A percentile compares a stretch with the other conserved stretches of the same genome.
Evolutionary conservation across 2,113 vertebrate species (phyloP).

Genomic region (Cyprinus carpio): DNA sequence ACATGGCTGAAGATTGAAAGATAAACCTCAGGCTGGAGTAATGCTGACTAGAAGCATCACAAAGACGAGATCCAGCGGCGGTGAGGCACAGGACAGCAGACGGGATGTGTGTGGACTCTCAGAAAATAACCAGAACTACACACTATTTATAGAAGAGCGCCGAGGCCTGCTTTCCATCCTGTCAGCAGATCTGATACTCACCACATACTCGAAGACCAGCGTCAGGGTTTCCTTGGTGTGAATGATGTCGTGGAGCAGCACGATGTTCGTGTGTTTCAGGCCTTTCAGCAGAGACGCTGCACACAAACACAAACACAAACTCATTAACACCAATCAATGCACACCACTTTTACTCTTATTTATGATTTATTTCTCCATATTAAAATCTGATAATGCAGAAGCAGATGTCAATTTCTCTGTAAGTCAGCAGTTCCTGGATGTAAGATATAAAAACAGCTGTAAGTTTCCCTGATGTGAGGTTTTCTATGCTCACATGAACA

Average conservation of each 20-base stretch:
- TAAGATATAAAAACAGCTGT: too few relatives aligned
- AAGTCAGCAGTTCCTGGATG: not conserved
- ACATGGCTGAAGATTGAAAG: not conserved
- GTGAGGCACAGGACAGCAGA: too few relatives aligned
- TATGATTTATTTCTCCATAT: too few relatives aligned
- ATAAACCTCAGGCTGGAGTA: not conserved
- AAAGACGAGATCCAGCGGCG: not conserved
- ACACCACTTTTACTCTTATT: too few relatives aligned
- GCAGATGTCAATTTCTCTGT: too few relatives aligned
- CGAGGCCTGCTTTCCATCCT: not conserved
- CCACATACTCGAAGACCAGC: constrained; percentile 98
- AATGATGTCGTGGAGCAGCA: constrained; percentile 98
- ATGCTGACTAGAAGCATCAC: not conserved
- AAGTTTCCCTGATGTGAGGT: not conserved
- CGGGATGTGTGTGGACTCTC: not conserved
- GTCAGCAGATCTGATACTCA: constrained; percentile 73
- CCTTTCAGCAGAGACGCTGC: constrained; percentile 96
- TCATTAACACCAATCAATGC: not conserved
- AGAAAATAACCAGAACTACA: not conserved
- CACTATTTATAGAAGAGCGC: not conserved
- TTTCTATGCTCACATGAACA: not conserved
- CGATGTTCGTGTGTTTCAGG: constrained; percentile 94
- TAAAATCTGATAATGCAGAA: too few relatives aligned
- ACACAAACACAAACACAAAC: constrained; percentile 62
- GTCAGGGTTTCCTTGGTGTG: constrained; percentile 98